Base-by-base conservation (phyloP, 2,888 invertebrate species). In the Therioaphis trifolii region DNA sequence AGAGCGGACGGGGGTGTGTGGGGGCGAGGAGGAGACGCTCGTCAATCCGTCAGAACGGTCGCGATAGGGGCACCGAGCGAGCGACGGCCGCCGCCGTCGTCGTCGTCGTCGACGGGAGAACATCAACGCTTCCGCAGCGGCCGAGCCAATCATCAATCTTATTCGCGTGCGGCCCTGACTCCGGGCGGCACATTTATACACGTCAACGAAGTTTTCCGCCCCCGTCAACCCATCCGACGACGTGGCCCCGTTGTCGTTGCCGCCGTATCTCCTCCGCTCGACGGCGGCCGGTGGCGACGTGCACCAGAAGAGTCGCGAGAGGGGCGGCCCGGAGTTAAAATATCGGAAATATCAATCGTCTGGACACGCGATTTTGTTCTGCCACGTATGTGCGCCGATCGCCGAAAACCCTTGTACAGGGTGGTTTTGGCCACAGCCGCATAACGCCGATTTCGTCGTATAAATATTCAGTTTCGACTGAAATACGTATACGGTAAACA, bases 131-230 rank as follows among this genome's bases (percentile, higher is more conserved):
- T 27, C 74, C 7, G 46, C 12, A 12, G 58, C 12, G 40, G 78
- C 61, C n/a, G n/a, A 21, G 63, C 74, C 40, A 74, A 82, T 74
- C 74, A 82, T 82, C 74, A 82, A 82, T 82, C 82, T 82, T 74
- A 40, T 74, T 82, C 82, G 46, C 72, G 21, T 63, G 18, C 52
- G 68, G 78, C 69, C 40, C 52, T 35, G 68, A 75, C 18, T 75
- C 43, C 18, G 55, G 72, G 29, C 14, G 29, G 14, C 71, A 29
- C 69, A 80, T 80, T 80, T 80, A 80, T 82, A 82, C 21, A 63
- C 61, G 82, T 82, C 82, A 72, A 24, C 61, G 35, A 63, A 63
- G 82, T 82, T 82, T 82, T 63, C 58, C 46, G n/a, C 40, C 18
- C 12, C 24, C 24, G 11, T 18, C 9, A n/a, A 58, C 52, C 3